phyloP scores from a whole-genome alignment of 2,113 vertebrate genomes.

The Thunnus thynnus region DNA sequence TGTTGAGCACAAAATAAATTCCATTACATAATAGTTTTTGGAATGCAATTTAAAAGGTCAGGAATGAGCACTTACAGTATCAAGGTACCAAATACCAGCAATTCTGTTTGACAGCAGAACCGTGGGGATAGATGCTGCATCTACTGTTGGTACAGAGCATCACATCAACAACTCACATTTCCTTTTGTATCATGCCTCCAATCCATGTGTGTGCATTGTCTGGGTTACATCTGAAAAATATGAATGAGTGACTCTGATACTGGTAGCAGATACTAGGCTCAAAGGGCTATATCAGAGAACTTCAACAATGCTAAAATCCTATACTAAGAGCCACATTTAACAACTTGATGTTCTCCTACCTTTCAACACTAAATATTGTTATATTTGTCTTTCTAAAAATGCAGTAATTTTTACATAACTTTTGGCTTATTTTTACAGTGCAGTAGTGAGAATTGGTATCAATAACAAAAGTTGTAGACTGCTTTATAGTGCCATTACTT shows the following conservation, averaged over 20 bases:
- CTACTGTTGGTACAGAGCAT: slow-evolving; percentile 33
- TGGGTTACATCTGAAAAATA: slow-evolving; percentile 40
- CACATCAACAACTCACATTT: slow-evolving; percentile 32
- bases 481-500: background rate
- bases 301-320: slow-evolving; percentile 23
- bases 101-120: slow-evolving; percentile 27
- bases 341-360: slow-evolving; percentile 25
- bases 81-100: slow-evolving; percentile 27
- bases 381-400: slow-evolving; percentile 5
- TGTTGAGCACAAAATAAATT: slow-evolving; percentile 65
- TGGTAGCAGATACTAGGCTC: slow-evolving; percentile 25
- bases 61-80: slow-evolving; percentile 27
- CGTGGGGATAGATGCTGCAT: background rate
- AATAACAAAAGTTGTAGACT: slow-evolving; percentile 11
- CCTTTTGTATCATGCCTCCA: slow-evolving; percentile 16
- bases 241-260: slow-evolving; percentile 44
- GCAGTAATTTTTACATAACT: background rate
- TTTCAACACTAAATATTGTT: slow-evolving; percentile 35
- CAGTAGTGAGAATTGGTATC: background rate
- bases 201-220: slow-evolving; percentile 8
- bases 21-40: slow-evolving; percentile 37
- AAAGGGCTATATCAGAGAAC: slow-evolving; percentile 18
- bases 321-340: slow-evolving; percentile 17
- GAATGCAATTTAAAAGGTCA: slow-evolving; percentile 49
- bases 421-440: slow-evolving; percentile 15